Conservation (phyloP, 2,888 invertebrate genomes). For the Aphodius granarius region DNA sequence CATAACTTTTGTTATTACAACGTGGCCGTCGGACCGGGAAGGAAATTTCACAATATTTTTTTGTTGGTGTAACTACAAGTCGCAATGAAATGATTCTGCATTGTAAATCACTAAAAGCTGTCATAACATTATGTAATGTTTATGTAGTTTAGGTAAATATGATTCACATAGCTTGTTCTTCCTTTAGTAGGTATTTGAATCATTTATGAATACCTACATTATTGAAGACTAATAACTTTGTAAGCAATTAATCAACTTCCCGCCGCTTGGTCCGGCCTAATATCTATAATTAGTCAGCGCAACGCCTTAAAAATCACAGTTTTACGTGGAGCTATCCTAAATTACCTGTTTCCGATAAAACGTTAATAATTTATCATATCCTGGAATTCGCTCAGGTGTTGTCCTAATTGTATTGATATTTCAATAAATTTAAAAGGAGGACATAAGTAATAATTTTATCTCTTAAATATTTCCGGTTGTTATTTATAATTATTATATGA, state of each 20-base stretch:
- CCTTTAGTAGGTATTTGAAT: neutral
- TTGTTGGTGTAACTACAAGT: neutral
- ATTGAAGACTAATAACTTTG: neutral
- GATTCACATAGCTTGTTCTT: neutral
- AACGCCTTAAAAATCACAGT: neutral
- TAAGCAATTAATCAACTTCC: neutral
- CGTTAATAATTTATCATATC: neutral
- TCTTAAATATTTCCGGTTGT: too few species aligned
- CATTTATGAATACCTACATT: neutral
- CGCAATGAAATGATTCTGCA: neutral
- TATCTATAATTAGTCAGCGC: neutral
- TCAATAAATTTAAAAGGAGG: too few species aligned
- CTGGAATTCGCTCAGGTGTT: neutral
- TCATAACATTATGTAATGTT: neutral
- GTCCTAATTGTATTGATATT: too few species aligned
- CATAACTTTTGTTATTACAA: conserved; percentile 36
- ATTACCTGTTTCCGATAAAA: neutral
- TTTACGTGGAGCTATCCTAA: neutral
- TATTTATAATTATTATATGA: too few species aligned
- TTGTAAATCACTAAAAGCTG: neutral
- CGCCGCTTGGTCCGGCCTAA: neutral
- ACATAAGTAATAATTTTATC: too few species aligned
- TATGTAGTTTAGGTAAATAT: neutral
- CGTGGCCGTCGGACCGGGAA: conserved; percentile 32
- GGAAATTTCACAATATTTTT: conserved; percentile 30